Base-by-base conservation (phyloP, 2,888 invertebrate genomes). In the Hydropsyche betteni region DNA sequence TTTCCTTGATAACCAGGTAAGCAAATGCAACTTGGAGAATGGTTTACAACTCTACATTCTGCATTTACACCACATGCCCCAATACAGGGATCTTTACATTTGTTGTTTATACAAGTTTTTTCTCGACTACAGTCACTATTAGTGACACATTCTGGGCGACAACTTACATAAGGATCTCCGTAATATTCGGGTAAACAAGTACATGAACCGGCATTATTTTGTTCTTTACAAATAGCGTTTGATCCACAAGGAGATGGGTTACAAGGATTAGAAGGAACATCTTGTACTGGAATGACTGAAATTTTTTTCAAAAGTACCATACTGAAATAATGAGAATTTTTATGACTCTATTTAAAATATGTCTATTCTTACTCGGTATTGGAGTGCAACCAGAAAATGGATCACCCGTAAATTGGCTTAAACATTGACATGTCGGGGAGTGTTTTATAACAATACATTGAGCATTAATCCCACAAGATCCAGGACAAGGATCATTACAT, bases 221-320 rank as follows among this genome's bases (percentile, higher is more conserved):
- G 89, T 84, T 94, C 94, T 82, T 91, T 93, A 82, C 96, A 97
- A 76, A 93, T 82, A 10, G 96, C 91, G 83, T 96, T 96, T 10
- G 93, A 91, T 44, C 96, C 96, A 82, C 96, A 96, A 2, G 95
- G 95, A 50, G 93, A 94, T 51, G 94, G 94, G 83, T 93, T 92
- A 83, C 96, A 96, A 14, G 95, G 95, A 82, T 91, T 90, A 52
- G 86, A 85, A 85, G 90, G 91, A 80, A 89, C 90, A 82, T 90
- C 91, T 82, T 90, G 91, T 78, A 90, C 86, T 79, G 86, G 86
- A 44, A 88, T 85, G 79, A 88, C 90, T 90, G 81, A 79, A 84
- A 86, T 77, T 81, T 24, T 24, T 24, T 24, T 2, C 1, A 24
- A 24, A 24, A 24, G 24, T 2, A 24, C 24, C 2, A 24, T 24